Base-by-base conservation (phyloP, 1,140 invertebrate genomes). In the Littorina saxatilis region DNA sequence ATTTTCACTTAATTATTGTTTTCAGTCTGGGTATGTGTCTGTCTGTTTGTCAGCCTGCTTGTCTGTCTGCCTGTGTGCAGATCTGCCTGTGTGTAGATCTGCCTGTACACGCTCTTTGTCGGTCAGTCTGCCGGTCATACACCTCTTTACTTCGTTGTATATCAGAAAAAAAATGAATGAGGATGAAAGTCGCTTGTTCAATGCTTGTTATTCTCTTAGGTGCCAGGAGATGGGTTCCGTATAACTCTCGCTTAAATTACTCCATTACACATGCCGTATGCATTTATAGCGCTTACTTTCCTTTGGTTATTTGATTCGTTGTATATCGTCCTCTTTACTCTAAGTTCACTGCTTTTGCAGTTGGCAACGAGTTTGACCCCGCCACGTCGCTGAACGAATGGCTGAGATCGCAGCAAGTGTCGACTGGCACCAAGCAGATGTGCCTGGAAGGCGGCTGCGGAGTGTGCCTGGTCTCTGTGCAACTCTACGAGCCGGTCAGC, bases 371-470 rank as follows among this genome's bases (percentile, higher is more conserved):
- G 27, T 80, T 80, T 43, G 70, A 83, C 47, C 73, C 85, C 27
- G 83, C 85, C 20, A 86, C 85, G 0, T 84, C 89, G 20, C 79
- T 90, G 29, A 85, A 85, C 77, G 81, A 84, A 20, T 90, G 82
- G 52, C 76, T 90, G 15, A 39, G 89, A 52, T 74, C 86, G 20
- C 89, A 94, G 86, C 94, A 94, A 1, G 93, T 95, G 61, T 92
- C 96, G 0, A 95, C 94, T 52, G 96, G 96, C 11, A 97, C 96
- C 0, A 97, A 97, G 88, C 93, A 93, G 9, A 90, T 92, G 87
- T 97, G 96, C 86, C 92, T 94, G 17, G 96, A 98, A 91, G 97
- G 96, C 37, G 96, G 96, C 1, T 97, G 96, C 87, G 96, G 96
- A 0, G 94, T 94, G 0, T 98, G 96, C 88, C 93, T 96, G 27